Base-by-base conservation (phyloP, 2,888 invertebrate genomes). In the Drosophila mercatorum region DNA sequence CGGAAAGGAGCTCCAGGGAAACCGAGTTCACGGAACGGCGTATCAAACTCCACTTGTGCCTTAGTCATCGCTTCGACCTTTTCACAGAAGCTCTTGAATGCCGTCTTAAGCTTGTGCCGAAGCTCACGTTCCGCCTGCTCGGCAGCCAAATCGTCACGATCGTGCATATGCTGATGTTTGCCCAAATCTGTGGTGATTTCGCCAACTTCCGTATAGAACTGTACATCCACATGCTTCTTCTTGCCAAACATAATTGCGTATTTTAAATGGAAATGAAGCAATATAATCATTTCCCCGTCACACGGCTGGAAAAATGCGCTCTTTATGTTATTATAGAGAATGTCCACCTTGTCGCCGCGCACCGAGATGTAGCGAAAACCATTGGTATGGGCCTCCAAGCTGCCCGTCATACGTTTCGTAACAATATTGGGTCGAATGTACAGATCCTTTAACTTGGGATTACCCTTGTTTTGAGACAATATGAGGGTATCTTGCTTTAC, bases 141-240 rank as follows among this genome's bases (percentile, higher is more conserved):
- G 7, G 99, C 98, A 0, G 99, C 98, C 69, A 99, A 94, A 94
- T 99, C 99, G 93, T 99, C 99, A 49, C 99, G 95, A 93, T 99
- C 99, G 92, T 99, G 99, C 99, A 99, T 99, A 93, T 99, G 99
- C 92, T 99, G 99, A 93, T 99, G 99, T 93, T 99, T 99, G 51
- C 99, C 99, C 88, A 99, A 94, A 94, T 99, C 99, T 0, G 99
- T 99, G 0, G 99, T 99, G 68, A 99, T 99, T 94, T 99, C 99
- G 88, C 99, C 99, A 61, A 99, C 99, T 94, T 99, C 99, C 0
- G 99, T 99, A 93, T 99, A 99, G 94, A 99, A 99, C 92, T 99
- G 99, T 6, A 99, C 99, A 93, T 99, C 99, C 0, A 97, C 95
- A 88, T 99, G 99, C 91, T 99, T 99, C 95, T 99, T 99, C 94